Evolutionary conservation across 2,888 invertebrate genomes (phyloP), one percentile per base, ranked within the genome.

Genomic region (Amphipoea oculea): DNA sequence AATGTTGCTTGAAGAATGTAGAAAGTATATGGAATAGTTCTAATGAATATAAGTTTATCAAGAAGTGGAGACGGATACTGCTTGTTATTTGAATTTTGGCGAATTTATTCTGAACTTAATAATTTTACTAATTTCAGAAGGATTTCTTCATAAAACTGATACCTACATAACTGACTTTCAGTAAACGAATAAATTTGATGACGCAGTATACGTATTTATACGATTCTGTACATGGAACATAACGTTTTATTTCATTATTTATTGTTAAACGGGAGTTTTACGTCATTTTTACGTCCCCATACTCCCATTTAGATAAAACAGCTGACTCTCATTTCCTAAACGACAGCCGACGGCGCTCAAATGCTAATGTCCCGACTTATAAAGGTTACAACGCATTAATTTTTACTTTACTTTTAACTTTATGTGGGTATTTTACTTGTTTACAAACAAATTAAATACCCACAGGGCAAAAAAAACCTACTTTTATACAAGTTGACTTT

Each of bases 241-340:
- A 89, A 84, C 89, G 83, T 94, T 94, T 95, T 94, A 95, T 94
- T 92, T 92, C 93, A 92, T 93, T 94, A 94, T 95, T 95, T 95
- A 93, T 94, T 94, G 94, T 93, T 91, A 94, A 94, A 79, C 79
- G 85, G 82, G 80, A 66, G 78, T 81, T 94, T 95, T 95, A 95
- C 94, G 94, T 94, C 94, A 93, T 94, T 95, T 95, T 95, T 95
- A 95, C 93, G 94, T 88, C 89, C 92, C 93, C 92, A 91, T 91
- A 90, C 91, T 89, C 91, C 94, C 94, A 94, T 95, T 96, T 95
- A 96, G 95, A 96, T 96, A 95, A 95, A 94, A 94, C 90, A 92
- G 94, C 93, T 94, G 94, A 94, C 91, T 90, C 90, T 94, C 94
- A 94, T 95, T 95, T 95, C 94, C 93, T 92, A 92, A 95, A 94